Conservation (phyloP, 2,888 invertebrate genomes). For the Caenorhabditis wallacei region DNA sequence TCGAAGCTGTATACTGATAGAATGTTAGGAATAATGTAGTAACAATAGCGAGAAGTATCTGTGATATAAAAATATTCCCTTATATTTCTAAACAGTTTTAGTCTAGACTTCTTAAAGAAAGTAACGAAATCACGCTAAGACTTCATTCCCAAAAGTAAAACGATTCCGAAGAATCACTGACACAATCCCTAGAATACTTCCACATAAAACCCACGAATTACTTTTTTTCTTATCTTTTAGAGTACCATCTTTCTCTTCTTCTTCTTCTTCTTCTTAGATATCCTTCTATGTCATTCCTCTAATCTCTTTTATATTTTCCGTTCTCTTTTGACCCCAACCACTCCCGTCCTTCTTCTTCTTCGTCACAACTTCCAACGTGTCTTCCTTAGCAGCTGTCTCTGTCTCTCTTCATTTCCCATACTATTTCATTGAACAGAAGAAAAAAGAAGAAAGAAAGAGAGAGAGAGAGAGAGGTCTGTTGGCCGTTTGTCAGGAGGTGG, state of each 20-base stretch:
- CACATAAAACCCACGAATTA: background rate
- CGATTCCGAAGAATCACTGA: too few relatives aligned
- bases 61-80: too few relatives aligned
- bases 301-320: constrained; percentile 14
- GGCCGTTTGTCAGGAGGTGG: constrained; percentile 38
- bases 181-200: background rate
- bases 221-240: too few relatives aligned
- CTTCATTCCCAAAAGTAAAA: too few relatives aligned
- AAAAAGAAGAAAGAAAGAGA: constrained; percentile 22
- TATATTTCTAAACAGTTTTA: too few relatives aligned
- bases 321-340: constrained; percentile 7
- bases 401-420: constrained; percentile 2
- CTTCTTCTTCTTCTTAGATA: constrained; percentile 2
- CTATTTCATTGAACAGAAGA: constrained; percentile 26
- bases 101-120: too few relatives aligned
- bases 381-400: constrained; percentile 39
- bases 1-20: too few relatives aligned
- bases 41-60: too few relatives aligned
- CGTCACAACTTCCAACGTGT: constrained; percentile 67
- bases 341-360: constrained; percentile 15
- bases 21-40: too few relatives aligned
- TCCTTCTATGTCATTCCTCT: constrained; percentile 9
- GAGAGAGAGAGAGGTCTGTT: constrained; percentile 12
- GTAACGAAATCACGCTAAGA: too few relatives aligned
- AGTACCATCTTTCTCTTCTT: background rate